These are phyloP conservation scores for Lagopus muta DNA, from an alignment of 2,113 vertebrate species.

Conservation along the genomic window DNA sequence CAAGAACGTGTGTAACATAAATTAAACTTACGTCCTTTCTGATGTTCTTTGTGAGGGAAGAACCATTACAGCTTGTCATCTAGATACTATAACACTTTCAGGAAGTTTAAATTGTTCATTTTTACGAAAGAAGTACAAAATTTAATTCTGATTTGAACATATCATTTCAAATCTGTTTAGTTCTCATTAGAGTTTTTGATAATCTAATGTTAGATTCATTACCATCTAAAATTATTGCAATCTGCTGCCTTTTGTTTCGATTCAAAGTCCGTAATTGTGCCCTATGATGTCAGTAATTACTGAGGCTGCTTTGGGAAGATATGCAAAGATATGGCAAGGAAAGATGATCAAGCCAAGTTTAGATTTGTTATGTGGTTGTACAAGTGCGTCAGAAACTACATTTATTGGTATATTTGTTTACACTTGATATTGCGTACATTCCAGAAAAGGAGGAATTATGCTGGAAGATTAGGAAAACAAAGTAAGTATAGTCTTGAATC, in stretches of 20 bases:
- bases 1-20: neutral
- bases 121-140: slow-evolving; percentile 31
- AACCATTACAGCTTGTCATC: neutral
- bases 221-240: slow-evolving; percentile 52
- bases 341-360: slow-evolving; percentile 48
- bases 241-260: slow-evolving; percentile 65
- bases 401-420: slow-evolving; percentile 50
- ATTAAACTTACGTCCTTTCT: neutral
- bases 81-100: slow-evolving; percentile 26
- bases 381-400: slow-evolving; percentile 48
- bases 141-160: slow-evolving; percentile 52
- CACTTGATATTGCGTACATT: slow-evolving; percentile 22
- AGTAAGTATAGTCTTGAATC: slow-evolving; percentile 51
- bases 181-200: slow-evolving; percentile 37
- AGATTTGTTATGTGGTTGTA: slow-evolving; percentile 22
- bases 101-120: slow-evolving; percentile 52
- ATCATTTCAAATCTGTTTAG: slow-evolving; percentile 47
- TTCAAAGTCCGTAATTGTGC: slow-evolving; percentile 63
- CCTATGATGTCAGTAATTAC: slow-evolving; percentile 49
- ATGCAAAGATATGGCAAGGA: slow-evolving; percentile 19
- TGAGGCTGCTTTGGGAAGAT: slow-evolving; percentile 49
- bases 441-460: slow-evolving; percentile 39
- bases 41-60: neutral
- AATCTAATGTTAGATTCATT: slow-evolving; percentile 66
- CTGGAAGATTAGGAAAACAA: slow-evolving; percentile 11